A percentile compares a stretch with the other conserved stretches of the same genome.
These are phyloP conservation scores for Dasyprocta punctata DNA, from an alignment of 2,113 vertebrate genomes.

Conservation along the genomic window DNA sequence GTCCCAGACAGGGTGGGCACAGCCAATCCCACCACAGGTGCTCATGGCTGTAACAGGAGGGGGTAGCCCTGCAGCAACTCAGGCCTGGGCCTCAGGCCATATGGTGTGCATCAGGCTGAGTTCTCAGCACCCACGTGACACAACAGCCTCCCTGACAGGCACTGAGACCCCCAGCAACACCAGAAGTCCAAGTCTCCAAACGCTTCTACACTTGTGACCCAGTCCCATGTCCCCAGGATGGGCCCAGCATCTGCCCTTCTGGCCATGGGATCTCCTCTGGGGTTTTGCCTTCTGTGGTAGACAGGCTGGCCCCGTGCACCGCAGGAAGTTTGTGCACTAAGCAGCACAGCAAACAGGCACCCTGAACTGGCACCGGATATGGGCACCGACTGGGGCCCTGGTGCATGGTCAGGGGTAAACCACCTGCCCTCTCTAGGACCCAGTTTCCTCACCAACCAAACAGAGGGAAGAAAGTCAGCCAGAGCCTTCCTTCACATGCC, in stretches of 20 bases:
- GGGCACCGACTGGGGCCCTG: neutral
- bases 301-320: neutral
- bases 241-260: neutral
- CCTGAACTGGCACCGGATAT: neutral
- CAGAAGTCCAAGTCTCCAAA: neutral
- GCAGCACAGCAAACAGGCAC: neutral
- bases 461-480: neutral
- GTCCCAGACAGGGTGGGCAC: neutral
- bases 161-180: rapidly evolving
- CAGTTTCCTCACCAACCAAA: neutral
- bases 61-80: neutral
- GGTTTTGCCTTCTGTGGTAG: neutral
- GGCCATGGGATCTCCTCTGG: too few species aligned
- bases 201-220: neutral
- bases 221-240: neutral
- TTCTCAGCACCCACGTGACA: too few species aligned
- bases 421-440: neutral
- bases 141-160: rapidly evolving
- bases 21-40: neutral
- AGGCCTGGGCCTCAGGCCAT: neutral
- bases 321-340: neutral
- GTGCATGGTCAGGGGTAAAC: neutral
- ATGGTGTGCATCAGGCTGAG: too few species aligned
- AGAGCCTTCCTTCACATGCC: neutral
- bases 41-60: neutral